Evolutionary conservation across 2,888 invertebrate species (phyloP).

Genomic region (Tetragonisca angustula): DNA sequence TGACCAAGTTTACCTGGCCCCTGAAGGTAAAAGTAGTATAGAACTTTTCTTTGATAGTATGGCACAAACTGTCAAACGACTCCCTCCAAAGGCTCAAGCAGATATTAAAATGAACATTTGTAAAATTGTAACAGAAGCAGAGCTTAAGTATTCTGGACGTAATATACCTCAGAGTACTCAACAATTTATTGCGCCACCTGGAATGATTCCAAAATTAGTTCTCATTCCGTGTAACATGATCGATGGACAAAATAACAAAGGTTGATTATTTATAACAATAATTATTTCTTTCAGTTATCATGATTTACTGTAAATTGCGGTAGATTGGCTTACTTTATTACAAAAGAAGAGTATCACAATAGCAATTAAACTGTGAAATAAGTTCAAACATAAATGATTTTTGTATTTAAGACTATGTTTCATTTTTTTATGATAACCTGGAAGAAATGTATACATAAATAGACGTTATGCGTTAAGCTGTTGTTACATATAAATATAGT

Average conservation of each 20-base stretch:
- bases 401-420: conserved; percentile 25
- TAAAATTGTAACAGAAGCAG: conserved; percentile 79
- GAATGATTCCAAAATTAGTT: conserved; percentile 80
- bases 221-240: conserved; percentile 82
- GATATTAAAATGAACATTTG: conserved; percentile 81
- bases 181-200: conserved; percentile 74
- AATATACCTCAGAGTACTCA: conserved; percentile 68
- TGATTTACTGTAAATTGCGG: conserved; percentile 17
- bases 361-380: neutral
- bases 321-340: neutral
- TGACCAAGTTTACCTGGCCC: conserved; percentile 57
- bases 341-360: neutral
- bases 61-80: conserved; percentile 77
- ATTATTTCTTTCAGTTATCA: neutral
- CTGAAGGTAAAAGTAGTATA: conserved; percentile 72
- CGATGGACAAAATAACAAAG: conserved; percentile 73
- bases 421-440: conserved; percentile 21
- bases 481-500: conserved; percentile 46
- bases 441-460: conserved; percentile 37
- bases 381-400: conserved; percentile 17
- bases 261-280: conserved; percentile 30
- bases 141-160: conserved; percentile 70
- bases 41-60: conserved; percentile 81
- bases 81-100: conserved; percentile 79
- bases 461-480: conserved; percentile 37